A percentile compares a stretch with the other conserved stretches of the same genome.
These are phyloP conservation scores for Lanius collurio DNA, from an alignment of 2,113 vertebrate genomes.

Conservation along the genomic window DNA sequence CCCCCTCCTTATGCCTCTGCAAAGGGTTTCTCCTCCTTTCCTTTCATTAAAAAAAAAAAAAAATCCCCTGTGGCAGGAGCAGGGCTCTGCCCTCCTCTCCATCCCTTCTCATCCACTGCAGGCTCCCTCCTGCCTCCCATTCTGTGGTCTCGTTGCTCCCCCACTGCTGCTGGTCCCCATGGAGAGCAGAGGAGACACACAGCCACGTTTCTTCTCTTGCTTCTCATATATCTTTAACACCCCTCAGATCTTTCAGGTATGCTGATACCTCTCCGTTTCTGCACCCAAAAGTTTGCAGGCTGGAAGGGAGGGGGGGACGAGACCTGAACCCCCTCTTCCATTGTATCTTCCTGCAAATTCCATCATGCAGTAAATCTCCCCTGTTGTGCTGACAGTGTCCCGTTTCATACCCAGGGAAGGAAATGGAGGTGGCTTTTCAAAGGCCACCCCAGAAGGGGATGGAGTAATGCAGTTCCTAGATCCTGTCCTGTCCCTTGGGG, in stretches of 20 bases:
- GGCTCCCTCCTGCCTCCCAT: neutral
- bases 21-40: neutral
- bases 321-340: neutral
- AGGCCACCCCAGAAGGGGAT: neutral
- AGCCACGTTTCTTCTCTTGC: neutral
- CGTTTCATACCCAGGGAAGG: neutral
- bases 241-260: neutral
- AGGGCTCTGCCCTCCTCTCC: neutral
- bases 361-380: neutral
- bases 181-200: neutral
- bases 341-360: neutral
- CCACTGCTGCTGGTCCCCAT: neutral
- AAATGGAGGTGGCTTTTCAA: neutral
- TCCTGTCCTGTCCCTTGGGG: neutral
- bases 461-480: rapidly evolving
- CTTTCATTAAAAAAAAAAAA: neutral
- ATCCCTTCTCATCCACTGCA: neutral
- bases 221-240: neutral
- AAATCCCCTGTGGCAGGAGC: neutral
- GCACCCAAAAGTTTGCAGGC: neutral
- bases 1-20: neutral
- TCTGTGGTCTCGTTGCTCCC: neutral
- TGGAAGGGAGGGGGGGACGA: rapidly evolving
- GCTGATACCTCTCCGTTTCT: neutral
- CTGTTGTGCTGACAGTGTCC: neutral